Percentiles rank a stretch among this genome's conserved stretches.
Conservation (phyloP, 2,888 invertebrate species). For the Stenurella melanura region DNA sequence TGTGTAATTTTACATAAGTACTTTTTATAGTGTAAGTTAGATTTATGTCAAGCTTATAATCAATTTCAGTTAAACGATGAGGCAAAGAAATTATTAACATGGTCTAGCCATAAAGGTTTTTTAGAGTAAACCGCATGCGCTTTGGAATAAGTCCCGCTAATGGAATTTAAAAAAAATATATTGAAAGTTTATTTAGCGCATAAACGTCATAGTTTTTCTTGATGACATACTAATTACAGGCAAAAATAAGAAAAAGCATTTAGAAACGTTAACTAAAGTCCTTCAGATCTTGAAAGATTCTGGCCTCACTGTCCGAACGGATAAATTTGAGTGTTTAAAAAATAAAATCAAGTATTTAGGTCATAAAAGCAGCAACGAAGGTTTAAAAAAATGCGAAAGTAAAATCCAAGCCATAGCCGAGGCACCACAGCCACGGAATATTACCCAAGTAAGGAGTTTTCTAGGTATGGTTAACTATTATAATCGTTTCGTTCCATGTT, state of each 20-base stretch:
- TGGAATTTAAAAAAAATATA: constrained; percentile 65
- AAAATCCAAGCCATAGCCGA: no score
- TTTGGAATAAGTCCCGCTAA: constrained; percentile 66
- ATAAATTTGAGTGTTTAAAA: constrained; percentile 63
- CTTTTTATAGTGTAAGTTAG: no score
- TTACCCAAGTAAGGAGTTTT: no score
- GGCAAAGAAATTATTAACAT: constrained; percentile 60
- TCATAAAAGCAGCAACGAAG: no score
- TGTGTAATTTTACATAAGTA: no score
- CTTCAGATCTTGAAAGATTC: constrained; percentile 51
- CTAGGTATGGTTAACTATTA: no score
- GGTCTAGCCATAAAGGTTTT: constrained; percentile 60
- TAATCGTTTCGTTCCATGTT: no score
- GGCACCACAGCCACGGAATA: no score
- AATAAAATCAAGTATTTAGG: constrained; percentile 65
- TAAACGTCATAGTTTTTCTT: constrained; percentile 62
- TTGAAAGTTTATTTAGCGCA: constrained; percentile 62
- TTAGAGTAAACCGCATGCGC: constrained; percentile 63
- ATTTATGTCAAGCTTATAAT: no score
- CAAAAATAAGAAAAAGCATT: constrained; percentile 49
- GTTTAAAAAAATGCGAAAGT: no score
- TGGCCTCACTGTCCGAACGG: constrained; percentile 64
- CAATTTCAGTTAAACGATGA: no score
- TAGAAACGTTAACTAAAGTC: constrained; percentile 59
- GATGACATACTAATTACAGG: constrained; percentile 65